phyloP scores from a whole-genome alignment of 2,113 vertebrate genomes.

The Pachyramphus minor region DNA sequence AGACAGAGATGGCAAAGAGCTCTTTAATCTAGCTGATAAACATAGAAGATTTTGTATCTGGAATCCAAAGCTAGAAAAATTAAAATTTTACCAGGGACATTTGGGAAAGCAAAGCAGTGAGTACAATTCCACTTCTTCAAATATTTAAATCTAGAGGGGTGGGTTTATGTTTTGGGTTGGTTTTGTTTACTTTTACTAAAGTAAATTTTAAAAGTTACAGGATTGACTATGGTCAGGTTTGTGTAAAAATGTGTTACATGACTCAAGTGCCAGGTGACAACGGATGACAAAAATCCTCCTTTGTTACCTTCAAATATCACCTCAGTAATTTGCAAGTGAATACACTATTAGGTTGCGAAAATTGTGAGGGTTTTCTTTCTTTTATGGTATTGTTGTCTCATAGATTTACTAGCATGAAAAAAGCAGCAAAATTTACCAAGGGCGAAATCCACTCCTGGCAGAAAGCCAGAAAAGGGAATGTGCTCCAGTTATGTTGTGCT shows the following conservation, averaged over 20 bases:
- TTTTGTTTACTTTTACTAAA: background rate
- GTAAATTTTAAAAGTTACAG: background rate
- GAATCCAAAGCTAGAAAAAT: background rate
- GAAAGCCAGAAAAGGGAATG: background rate
- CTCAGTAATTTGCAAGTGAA: background rate
- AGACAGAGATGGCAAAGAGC: background rate
- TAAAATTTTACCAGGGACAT: background rate
- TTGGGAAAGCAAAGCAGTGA: background rate
- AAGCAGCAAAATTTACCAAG: background rate
- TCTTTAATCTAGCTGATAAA: background rate
- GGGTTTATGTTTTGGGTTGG: background rate
- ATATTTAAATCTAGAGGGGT: background rate
- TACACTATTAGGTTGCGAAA: background rate
- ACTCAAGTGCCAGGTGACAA: background rate
- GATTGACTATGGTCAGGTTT: background rate
- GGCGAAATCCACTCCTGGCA: background rate
- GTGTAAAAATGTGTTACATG: background rate
- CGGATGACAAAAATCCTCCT: background rate
- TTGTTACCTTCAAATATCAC: background rate
- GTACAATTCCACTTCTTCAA: background rate
- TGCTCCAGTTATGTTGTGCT: background rate
- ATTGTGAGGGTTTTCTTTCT: background rate
- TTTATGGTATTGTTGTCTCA: background rate
- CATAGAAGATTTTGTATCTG: background rate
- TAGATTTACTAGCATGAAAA: background rate